phyloP scores from a whole-genome alignment of 2,113 vertebrate genomes.

The Synchiropus splendidus region DNA sequence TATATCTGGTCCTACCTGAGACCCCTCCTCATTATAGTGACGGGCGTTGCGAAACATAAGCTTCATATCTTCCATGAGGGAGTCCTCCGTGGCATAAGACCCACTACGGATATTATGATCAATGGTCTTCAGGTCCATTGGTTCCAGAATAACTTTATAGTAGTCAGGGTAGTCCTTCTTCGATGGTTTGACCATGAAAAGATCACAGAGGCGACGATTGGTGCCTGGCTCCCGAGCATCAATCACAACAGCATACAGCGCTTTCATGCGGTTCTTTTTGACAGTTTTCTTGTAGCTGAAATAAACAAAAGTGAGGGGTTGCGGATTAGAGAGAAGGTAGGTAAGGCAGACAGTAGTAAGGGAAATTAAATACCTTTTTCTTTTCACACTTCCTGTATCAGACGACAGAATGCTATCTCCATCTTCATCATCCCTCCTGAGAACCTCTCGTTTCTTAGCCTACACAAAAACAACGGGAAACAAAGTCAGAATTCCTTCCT shows the following conservation, averaged over 20 bases:
- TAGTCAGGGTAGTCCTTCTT: conserved; percentile 99
- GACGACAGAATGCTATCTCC: conserved; percentile 93
- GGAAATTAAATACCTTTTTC: conserved; percentile 78
- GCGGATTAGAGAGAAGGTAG: neutral
- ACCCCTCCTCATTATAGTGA: conserved; percentile 97
- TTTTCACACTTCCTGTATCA: conserved; percentile 85
- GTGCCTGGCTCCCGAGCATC: conserved; percentile 81
- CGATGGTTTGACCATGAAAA: conserved; percentile 96
- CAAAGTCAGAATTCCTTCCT: no score
- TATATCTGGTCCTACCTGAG: conserved; percentile 71
- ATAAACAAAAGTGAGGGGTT: conserved; percentile 2
- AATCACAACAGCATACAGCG: conserved; percentile 79
- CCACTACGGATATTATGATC: conserved; percentile 88
- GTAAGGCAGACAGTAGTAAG: neutral
- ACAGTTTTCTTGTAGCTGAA: conserved; percentile 87
- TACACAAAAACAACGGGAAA: conserved; percentile 37
- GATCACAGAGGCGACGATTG: conserved; percentile 84
- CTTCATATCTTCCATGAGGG: conserved; percentile 88
- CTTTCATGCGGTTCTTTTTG: conserved; percentile 91
- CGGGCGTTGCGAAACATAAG: conserved; percentile 96
- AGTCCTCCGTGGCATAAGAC: conserved; percentile 82
- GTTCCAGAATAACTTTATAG: conserved; percentile 94
- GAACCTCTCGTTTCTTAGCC: conserved; percentile 87
- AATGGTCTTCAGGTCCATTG: conserved; percentile 95
- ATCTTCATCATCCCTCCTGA: conserved; percentile 87